Evolutionary conservation across 2,888 invertebrate genomes (phyloP), one percentile per base, ranked within the genome.

Genomic region (Spilosoma lubricipeda): DNA sequence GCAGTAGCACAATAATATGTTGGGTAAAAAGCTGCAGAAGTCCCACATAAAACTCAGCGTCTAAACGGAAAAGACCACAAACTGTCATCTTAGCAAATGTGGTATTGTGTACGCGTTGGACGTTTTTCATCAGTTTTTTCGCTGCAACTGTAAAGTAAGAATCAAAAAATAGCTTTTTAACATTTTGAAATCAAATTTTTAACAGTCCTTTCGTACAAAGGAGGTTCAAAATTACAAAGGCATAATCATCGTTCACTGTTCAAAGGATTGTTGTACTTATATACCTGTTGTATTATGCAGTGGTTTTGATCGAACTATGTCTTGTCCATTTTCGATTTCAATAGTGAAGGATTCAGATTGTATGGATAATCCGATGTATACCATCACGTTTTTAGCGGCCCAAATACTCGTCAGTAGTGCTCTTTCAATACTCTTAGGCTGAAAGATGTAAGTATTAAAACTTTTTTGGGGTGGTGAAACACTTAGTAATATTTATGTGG

Each of bases 101-200:
- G 2, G 64, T 56, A 5, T 48, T 45, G 30, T 75, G 30, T 11
- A 71, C 36, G 2, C 74, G n/a, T 39, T 63, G 71, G 13, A 71
- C 27, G 56, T 75, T 75, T n/a, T 67, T 67, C 23, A 59, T 68
- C 4, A 75, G 65, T n/a, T 45, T 67, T 33, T 45, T 75, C 36
- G 48, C 45, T 36, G 68, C 52, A 3, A 13, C 71, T 75, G 64
- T 36, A 42, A 56, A 70, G 42, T 18, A 39, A 9, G 20, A 56
- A 30, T 15, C 30, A 11, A 39, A 45, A 66, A 5, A 15, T 15
- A 33, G n/a, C n/a, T n/a, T 56, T 23, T 52, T 15, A 3, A 18
- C 9, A 15, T 2, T 45, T 45, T 45, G 2, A 13, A 42, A 42
- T 36, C 36, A 36, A 33, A 33, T 33, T 33, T 33, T 42, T 1